A percentile compares a stretch with the other conserved stretches of the same genome.
Evolutionary conservation across 2,888 invertebrate species (phyloP).

Genomic region (Beris morrisii): DNA sequence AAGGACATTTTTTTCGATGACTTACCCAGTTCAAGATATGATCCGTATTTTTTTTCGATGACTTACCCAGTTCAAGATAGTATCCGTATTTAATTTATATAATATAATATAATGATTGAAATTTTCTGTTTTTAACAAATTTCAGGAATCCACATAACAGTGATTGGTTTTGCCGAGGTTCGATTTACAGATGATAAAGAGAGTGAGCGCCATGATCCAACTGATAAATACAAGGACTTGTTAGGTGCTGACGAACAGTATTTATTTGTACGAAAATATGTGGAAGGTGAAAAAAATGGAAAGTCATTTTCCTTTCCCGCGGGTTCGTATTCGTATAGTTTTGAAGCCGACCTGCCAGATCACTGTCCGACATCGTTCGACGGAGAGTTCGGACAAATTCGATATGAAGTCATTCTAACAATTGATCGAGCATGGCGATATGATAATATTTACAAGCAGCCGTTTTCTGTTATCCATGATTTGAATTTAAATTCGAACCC

Average conservation of each 20-base stretch:
- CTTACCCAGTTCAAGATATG: too few species aligned
- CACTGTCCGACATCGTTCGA: conserved; percentile 78
- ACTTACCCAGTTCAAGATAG: too few species aligned
- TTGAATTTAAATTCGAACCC: conserved; percentile 72
- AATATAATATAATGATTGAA: too few species aligned
- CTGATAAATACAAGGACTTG: conserved; percentile 13
- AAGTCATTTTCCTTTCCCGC: conserved; percentile 68
- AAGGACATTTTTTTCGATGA: too few species aligned
- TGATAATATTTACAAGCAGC: conserved; percentile 76
- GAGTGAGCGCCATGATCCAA: conserved; percentile 13
- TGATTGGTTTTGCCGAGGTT: conserved; percentile 53
- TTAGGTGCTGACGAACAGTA: conserved; percentile 49
- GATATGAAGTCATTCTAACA: conserved; percentile 75
- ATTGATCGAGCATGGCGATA: conserved; percentile 85
- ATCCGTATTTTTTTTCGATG: too few species aligned
- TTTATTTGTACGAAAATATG: conserved; percentile 48
- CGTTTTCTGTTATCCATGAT: conserved; percentile 74
- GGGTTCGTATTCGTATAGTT: conserved; percentile 74
- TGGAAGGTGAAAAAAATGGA: conserved; percentile 58
- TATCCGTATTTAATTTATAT: too few species aligned
- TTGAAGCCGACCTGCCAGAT: conserved; percentile 63
- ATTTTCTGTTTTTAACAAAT: conserved; percentile 7
- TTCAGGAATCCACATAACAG: conserved; percentile 51
- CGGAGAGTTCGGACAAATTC: conserved; percentile 71
- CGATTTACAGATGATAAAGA: conserved; percentile 49